Conservation (phyloP, 2,113 vertebrate species). For the cattle (Bos taurus) region DNA sequence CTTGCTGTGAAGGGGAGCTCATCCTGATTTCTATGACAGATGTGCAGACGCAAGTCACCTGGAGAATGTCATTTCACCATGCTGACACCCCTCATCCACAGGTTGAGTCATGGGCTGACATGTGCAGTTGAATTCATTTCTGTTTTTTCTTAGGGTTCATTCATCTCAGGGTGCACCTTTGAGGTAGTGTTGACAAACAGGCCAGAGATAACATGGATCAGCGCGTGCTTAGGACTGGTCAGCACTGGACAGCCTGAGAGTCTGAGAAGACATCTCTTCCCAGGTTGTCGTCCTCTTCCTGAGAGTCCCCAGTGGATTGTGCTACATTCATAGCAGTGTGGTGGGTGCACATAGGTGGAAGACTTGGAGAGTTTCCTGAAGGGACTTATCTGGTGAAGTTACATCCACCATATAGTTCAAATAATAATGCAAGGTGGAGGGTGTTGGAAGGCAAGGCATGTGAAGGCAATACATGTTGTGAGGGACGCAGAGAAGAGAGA, state of each 20-base stretch:
- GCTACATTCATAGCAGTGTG: neutral
- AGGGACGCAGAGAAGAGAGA: neutral
- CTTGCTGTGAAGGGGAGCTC: neutral
- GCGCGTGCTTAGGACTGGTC: neutral
- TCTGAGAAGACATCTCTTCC: neutral
- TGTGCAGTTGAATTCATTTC: slow-evolving; percentile 2
- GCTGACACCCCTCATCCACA: neutral
- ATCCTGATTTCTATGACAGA: neutral
- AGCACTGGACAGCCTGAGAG: neutral
- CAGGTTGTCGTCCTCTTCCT: neutral
- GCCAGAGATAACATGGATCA: neutral
- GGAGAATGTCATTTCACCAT: neutral
- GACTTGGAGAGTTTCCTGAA: neutral
- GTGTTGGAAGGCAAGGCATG: neutral
- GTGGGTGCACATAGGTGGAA: neutral
- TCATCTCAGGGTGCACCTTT: neutral
- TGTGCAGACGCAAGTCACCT: neutral
- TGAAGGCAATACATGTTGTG: neutral
- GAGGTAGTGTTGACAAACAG: neutral
- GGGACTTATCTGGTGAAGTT: neutral
- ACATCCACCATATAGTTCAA: neutral
- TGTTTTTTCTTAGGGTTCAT: neutral
- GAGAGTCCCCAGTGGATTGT: neutral
- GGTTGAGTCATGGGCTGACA: neutral
- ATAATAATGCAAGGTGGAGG: neutral